Percentiles rank a stretch among this genome's conserved stretches.
phyloP scores from a whole-genome alignment of 2,113 vertebrate genomes.

The Mormyrus iriodes region DNA sequence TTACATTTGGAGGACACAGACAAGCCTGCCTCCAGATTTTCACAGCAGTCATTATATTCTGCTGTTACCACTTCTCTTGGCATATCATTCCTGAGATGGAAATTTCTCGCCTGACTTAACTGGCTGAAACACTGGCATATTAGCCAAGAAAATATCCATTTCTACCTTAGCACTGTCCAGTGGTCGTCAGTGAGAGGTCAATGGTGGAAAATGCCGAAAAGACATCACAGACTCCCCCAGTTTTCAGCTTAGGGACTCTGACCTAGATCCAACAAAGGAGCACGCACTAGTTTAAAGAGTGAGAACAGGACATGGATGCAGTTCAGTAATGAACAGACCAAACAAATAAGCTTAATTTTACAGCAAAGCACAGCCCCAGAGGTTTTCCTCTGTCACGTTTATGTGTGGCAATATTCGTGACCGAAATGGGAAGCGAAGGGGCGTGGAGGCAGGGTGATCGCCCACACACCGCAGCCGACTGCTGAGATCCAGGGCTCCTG shows the following conservation, averaged over 20 bases:
- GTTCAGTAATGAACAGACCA: not conserved
- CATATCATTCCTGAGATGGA: not conserved
- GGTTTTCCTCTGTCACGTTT: not conserved
- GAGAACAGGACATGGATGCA: not conserved
- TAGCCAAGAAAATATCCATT: not conserved
- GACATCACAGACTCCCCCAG: not conserved
- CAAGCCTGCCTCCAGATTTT: not conserved
- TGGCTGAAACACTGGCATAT: not conserved
- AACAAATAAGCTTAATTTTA: not conserved
- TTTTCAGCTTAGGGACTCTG: not conserved
- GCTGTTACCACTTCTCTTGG: not conserved
- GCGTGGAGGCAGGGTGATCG: not conserved
- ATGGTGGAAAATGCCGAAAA: not conserved
- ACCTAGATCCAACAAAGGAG: not conserved
- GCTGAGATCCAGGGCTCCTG: not conserved
- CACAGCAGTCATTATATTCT: not conserved
- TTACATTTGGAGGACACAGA: not conserved
- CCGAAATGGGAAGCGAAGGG: not conserved
- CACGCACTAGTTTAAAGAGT: not conserved
- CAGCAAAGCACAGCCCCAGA: not conserved
- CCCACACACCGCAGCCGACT: conserved; percentile 1
- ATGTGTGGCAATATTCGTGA: not conserved
- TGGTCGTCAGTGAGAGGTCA: not conserved
- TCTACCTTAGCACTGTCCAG: not conserved
- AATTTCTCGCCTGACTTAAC: not conserved